Evolutionary conservation across 1,140 invertebrate genomes (phyloP).

Genomic region (Danaus melanippus): DNA sequence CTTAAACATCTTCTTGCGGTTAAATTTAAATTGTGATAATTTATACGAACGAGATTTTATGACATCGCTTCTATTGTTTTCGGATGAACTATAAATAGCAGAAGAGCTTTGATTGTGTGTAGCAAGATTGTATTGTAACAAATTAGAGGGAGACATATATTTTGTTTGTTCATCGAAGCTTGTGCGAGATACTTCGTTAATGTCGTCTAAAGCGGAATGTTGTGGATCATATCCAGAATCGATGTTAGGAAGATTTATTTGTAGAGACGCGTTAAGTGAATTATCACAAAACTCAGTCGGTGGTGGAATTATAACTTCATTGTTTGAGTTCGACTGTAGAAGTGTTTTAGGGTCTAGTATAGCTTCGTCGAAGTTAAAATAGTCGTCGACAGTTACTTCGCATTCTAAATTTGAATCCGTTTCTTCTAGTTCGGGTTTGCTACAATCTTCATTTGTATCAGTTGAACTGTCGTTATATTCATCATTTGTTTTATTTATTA

Average conservation of each 20-base stretch:
- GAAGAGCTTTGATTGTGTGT: too few species aligned
- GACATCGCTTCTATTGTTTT: too few species aligned
- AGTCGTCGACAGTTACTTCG: too few species aligned
- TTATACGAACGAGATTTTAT: conserved; percentile 7
- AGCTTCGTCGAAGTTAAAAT: conserved; percentile 18
- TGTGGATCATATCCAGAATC: background rate
- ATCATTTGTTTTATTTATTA: background rate
- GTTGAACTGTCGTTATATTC: conserved; percentile 1
- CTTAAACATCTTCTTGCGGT: conserved; percentile 33
- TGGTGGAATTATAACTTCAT: conserved; percentile 35
- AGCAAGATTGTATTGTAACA: too few species aligned
- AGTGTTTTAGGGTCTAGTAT: conserved; percentile 56
- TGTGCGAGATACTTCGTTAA: too few species aligned
- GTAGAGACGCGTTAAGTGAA: conserved; percentile 6
- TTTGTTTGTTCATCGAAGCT: too few species aligned
- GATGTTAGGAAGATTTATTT: conserved; percentile 2
- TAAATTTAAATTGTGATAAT: conserved; percentile 38
- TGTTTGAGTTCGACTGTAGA: conserved; percentile 27
- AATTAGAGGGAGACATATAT: too few species aligned
- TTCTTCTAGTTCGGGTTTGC: conserved; percentile 6
- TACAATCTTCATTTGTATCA: conserved; percentile 1
- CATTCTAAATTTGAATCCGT: too few species aligned
- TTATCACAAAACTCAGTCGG: conserved; percentile 46
- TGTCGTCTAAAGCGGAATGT: too few species aligned
- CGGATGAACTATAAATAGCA: too few species aligned